Base-by-base conservation (phyloP, 2,113 vertebrate genomes). In the Hyla sarda region DNA sequence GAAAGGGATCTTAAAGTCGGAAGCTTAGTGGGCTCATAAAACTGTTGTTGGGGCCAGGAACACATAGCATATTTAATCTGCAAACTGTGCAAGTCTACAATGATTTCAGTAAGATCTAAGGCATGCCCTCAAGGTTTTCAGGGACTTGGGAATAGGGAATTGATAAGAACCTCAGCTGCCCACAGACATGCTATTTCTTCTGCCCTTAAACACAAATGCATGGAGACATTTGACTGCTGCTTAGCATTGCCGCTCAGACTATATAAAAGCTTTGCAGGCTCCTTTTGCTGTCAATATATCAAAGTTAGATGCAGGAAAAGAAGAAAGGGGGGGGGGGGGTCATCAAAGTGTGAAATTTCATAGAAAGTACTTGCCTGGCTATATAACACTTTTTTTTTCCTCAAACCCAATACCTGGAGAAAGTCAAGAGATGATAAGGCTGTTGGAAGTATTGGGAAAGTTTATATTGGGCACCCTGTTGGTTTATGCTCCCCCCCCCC, bases 1-100 rank as follows among this genome's bases (percentile, higher is more conserved):
- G 95, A 94, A 93, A 92, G 91, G 94, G 95, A 96, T 94, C 96
- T 96, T 92, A 95, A 96, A 93, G 94, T 92, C 94, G 96, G 96
- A 97, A 96, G 96, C 94, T 95, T 95, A 94, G 94, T 90, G 95
- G 95, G 94, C 95, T 95, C 95, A 95, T 95, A 95, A 95, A 95
- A 93, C 92, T 93, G 92, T 92, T 93, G 92, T 91, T 94, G 94
- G 92, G 95, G 92, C 94, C 93, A 95, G 95, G 95, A 97, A 97
- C 96, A 98, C 96, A 97, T 96, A 97, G 96, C 97, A 98, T 98
- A 97, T 97, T 98, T 98, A 98, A 98, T 97, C 96, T 95, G 95
- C 95, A 95, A 95, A 96, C 95, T 94, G 96, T 96, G 95, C 94
- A 95, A 95, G 94, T 95, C 94, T 94, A 93, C 95, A 95, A 93